Evolutionary conservation across 2,113 vertebrate genomes (phyloP).

Genomic region (Larimichthys polyactis): DNA sequence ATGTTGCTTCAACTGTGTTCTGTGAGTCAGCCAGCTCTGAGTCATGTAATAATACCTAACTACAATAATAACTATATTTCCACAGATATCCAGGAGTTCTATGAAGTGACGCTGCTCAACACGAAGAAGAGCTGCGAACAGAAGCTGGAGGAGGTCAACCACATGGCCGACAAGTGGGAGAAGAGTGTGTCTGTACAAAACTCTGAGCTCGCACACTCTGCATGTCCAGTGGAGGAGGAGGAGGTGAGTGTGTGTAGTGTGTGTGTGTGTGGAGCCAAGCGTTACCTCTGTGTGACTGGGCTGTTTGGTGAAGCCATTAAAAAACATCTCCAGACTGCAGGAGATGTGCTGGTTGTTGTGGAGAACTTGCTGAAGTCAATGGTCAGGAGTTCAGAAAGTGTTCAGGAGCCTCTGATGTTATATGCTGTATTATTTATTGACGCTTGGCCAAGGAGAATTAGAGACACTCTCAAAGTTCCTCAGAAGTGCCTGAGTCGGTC

Average conservation of each 20-base stretch:
- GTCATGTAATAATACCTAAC: neutral
- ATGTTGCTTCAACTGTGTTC: neutral
- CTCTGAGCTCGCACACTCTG: constrained; percentile 75
- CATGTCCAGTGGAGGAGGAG: constrained; percentile 82
- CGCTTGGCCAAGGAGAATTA: too few species aligned
- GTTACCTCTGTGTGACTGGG: neutral
- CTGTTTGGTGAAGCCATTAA: neutral
- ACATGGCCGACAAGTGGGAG: constrained; percentile 92
- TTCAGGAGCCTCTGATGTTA: too few species aligned
- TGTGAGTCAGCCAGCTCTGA: neutral
- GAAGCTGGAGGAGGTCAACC: constrained; percentile 92
- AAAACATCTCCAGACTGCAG: neutral
- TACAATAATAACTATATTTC: constrained; percentile 9
- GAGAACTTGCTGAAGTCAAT: too few species aligned
- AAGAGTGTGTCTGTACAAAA: constrained; percentile 77
- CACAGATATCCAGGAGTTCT: constrained; percentile 97
- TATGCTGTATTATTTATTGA: too few species aligned
- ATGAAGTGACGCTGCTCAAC: constrained; percentile 93
- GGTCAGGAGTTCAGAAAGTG: too few species aligned
- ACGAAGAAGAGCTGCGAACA: constrained; percentile 92
- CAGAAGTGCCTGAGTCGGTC: too few species aligned
- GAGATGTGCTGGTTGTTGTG: neutral
- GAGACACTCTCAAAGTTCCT: too few species aligned
- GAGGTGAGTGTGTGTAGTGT: constrained; percentile 69
- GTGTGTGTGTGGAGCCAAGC: neutral